A percentile compares a stretch with the other conserved stretches of the same genome.
Conservation (phyloP, 2,113 vertebrate genomes). For the Sterrhoptilus dennistouni region DNA sequence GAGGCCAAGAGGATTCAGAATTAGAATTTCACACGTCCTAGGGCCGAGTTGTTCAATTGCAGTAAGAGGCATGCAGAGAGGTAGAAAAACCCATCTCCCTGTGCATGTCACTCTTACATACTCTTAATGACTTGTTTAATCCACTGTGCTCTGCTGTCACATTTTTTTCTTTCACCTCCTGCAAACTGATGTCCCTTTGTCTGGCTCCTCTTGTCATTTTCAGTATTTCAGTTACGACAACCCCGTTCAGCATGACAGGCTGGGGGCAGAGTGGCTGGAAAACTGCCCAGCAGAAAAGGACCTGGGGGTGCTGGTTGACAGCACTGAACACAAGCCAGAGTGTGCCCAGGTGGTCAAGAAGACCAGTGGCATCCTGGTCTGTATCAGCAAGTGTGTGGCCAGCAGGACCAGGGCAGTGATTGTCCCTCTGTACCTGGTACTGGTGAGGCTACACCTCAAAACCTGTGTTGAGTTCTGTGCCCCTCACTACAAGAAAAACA, state of each 20-base stretch:
- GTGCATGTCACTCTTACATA: not conserved
- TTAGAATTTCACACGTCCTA: not conserved
- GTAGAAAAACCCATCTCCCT: not conserved
- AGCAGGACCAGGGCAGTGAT: not conserved
- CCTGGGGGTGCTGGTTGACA: not conserved
- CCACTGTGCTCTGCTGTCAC: not conserved
- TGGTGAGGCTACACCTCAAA: not conserved
- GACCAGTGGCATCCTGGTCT: not conserved
- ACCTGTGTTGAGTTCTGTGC: not conserved
- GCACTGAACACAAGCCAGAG: not conserved
- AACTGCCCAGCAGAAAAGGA: not conserved
- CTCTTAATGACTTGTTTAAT: not conserved
- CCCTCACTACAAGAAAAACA: not conserved
- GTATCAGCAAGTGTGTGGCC: not conserved
- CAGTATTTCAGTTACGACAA: not conserved
- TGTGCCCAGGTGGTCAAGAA: not conserved
- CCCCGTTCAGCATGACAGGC: accelerated
- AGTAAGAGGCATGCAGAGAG: not conserved
- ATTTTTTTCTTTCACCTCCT: not conserved
- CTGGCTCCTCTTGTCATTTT: not conserved
- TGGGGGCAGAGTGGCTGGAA: not conserved
- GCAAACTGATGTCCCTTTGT: not conserved
- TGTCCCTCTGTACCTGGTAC: not conserved
- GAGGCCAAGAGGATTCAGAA: not conserved
- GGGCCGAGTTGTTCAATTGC: not conserved